Evolutionary conservation across 2,888 invertebrate species (phyloP).

Genomic region (Cactoblastis cactorum): DNA sequence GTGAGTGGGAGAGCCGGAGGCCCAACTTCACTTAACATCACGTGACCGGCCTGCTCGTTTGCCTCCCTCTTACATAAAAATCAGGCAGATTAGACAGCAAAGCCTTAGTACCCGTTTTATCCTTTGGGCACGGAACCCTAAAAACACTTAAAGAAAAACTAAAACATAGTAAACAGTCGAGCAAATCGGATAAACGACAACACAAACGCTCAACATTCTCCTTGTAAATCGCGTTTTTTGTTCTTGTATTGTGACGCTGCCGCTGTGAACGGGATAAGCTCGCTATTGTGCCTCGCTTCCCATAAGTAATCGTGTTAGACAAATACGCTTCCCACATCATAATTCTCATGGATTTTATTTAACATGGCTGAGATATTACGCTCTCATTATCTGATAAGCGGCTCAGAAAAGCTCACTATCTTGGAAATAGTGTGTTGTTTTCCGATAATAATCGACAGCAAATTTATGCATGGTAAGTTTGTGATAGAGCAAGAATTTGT

Average conservation of each 20-base stretch:
- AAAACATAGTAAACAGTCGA: too few species aligned
- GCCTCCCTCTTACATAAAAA: too few species aligned
- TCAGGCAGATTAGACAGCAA: too few species aligned
- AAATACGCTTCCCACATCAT: neutral
- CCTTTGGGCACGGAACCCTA: too few species aligned
- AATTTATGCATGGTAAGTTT: too few species aligned
- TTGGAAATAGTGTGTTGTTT: neutral
- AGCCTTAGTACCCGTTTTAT: too few species aligned
- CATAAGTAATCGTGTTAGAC: slow-evolving; percentile 1
- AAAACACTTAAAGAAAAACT: too few species aligned
- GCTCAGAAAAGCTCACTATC: neutral
- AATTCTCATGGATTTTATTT: neutral
- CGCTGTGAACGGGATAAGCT: neutral
- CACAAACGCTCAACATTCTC: neutral
- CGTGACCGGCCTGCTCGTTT: too few species aligned
- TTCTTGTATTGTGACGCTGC: neutral
- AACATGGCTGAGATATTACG: neutral
- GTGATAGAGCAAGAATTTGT: too few species aligned
- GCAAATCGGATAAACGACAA: neutral
- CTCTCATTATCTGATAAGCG: neutral
- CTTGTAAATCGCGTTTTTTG: neutral
- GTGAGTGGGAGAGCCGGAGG: too few species aligned
- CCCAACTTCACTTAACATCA: too few species aligned
- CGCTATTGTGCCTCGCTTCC: neutral
- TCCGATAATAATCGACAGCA: too few species aligned